These are phyloP conservation scores for Rallus crepitans DNA, from an alignment of 2,797 vertebrate species.

Conservation along the genomic window DNA sequence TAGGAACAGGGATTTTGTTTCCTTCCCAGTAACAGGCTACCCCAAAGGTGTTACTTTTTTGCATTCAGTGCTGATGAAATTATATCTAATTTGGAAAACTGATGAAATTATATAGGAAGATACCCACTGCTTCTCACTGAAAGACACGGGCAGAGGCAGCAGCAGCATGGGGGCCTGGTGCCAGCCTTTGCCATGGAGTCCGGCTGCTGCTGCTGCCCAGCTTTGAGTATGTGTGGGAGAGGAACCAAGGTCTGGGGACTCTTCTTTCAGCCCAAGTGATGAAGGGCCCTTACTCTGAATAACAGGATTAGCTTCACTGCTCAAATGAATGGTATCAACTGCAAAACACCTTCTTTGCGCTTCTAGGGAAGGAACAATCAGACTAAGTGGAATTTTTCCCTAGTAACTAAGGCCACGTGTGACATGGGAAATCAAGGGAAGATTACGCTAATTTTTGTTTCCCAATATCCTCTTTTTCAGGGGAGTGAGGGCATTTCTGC, in stretches of 20 bases:
- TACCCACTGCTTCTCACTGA: not conserved
- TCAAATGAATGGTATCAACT: constrained; percentile 21
- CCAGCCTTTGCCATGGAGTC: not conserved
- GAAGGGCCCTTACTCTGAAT: constrained; percentile 23
- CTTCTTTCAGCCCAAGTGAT: constrained; percentile 8
- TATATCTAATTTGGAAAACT: not conserved
- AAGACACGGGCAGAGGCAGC: not conserved
- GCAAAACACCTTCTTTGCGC: constrained; percentile 60
- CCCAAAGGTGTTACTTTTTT: not conserved
- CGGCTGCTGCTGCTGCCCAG: not conserved
- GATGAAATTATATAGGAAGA: not conserved
- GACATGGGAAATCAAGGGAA: not conserved
- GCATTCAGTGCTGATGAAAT: not conserved
- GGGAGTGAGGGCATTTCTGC: not conserved
- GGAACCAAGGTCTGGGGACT: not conserved
- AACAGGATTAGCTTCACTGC: constrained; percentile 48
- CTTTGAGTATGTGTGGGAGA: not conserved
- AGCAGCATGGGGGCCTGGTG: not conserved
- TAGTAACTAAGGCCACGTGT: not conserved
- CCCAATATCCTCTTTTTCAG: not conserved
- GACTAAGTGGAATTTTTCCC: not conserved
- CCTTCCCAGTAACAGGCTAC: not conserved
- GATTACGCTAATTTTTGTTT: not conserved
- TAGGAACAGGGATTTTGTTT: not conserved
- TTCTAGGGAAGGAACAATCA: not conserved